Evolutionary conservation across 2,797 vertebrate species (phyloP).

Genomic region (Pyrocephalus nanus): DNA sequence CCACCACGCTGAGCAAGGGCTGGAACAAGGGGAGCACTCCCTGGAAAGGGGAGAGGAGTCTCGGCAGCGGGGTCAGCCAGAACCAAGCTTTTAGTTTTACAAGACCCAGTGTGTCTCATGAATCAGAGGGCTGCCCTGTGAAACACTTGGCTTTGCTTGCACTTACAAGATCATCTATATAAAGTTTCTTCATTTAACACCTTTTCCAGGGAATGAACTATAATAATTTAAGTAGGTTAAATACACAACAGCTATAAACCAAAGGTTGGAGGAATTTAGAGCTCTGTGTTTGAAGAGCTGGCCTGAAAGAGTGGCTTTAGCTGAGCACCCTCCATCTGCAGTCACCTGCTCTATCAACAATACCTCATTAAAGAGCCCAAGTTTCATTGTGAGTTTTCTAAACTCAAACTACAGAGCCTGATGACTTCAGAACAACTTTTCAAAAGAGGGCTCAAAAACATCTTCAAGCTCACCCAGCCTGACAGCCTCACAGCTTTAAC

Average conservation of each 20-base stretch:
- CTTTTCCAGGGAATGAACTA: not conserved
- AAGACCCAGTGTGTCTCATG: not conserved
- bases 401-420: not conserved
- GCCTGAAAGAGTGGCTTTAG: not conserved
- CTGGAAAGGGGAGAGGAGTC: not conserved
- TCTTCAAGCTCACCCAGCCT: not conserved
- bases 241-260: not conserved
- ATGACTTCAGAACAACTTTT: not conserved
- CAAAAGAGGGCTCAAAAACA: conserved; percentile 22
- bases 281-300: not conserved
- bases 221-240: not conserved
- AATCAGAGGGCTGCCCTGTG: not conserved
- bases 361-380: not conserved
- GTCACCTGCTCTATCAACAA: not conserved
- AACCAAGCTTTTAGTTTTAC: not conserved
- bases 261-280: not conserved
- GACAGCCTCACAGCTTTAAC: not conserved
- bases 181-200: not conserved
- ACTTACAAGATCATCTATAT: not conserved
- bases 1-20: not conserved
- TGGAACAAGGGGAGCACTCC: not conserved
- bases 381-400: not conserved
- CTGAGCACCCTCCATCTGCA: not conserved
- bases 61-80: not conserved
- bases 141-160: not conserved